Percentiles rank a stretch among this genome's conserved stretches.
These are phyloP conservation scores for Daboia siamensis DNA, from an alignment of 2,113 vertebrate genomes.

Conservation along the genomic window DNA sequence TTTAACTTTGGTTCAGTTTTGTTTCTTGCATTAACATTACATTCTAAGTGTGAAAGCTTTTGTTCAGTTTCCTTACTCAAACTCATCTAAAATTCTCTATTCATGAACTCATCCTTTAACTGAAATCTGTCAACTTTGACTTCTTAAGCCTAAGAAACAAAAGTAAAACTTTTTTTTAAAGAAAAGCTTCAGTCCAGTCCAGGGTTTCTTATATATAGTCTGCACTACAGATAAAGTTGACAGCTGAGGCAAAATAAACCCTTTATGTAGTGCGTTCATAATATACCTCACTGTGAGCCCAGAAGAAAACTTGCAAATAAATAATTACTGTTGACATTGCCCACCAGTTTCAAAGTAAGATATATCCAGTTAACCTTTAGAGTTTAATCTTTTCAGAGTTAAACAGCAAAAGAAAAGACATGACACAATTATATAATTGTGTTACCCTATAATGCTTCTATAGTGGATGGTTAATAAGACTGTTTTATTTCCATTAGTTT, in stretches of 20 bases:
- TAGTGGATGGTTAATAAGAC: too few relatives aligned
- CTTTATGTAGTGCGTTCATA: conserved; percentile 23
- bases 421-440: neutral
- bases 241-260: conserved; percentile 43
- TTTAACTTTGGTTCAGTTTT: conserved; percentile 1
- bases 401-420: neutral
- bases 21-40: neutral
- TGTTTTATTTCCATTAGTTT: neutral
- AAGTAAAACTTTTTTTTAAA: neutral
- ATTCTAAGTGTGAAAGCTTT: neutral
- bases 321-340: conserved; percentile 7
- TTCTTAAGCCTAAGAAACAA: neutral
- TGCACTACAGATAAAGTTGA: conserved; percentile 25
- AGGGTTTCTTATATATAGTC: conserved; percentile 31
- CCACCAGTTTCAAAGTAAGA: conserved; percentile 27
- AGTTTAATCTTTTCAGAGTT: neutral
- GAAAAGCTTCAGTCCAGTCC: conserved; percentile 32
- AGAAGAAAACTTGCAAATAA: conserved; percentile 26
- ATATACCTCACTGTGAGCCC: conserved; percentile 22
- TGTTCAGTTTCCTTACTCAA: neutral
- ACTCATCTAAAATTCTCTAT: neutral
- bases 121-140: neutral
- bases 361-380: conserved; percentile 12
- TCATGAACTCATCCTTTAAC: conserved; percentile 4
- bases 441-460: neutral